Evolutionary conservation across 2,797 vertebrate genomes (phyloP).

Genomic region (Vespertilio murinus): DNA sequence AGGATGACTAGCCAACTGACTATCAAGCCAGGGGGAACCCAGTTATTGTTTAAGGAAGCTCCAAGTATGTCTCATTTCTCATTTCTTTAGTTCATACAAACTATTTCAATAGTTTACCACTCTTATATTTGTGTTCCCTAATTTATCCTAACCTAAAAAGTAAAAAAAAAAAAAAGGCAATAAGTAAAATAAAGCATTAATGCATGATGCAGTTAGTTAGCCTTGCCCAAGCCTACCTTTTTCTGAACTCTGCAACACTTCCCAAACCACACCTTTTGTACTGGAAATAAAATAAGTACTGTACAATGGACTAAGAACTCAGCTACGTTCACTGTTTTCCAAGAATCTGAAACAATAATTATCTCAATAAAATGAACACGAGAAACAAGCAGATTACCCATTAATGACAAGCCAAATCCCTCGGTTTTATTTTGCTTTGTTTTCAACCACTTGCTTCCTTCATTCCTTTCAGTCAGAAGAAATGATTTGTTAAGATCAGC

Average conservation of each 20-base stretch:
- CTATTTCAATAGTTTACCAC: not conserved
- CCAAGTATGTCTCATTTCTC: not conserved
- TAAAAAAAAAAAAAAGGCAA: not conserved
- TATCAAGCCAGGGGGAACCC: not conserved
- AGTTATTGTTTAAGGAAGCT: not conserved
- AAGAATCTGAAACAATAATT: conserved; percentile 22
- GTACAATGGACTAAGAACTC: conserved; percentile 9
- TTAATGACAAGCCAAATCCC: not conserved
- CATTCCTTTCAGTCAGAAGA: conserved; percentile 7
- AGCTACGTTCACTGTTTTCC: not conserved
- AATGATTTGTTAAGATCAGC: not conserved
- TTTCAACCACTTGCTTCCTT: not conserved
- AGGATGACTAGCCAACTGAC: not conserved
- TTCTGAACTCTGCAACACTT: not conserved
- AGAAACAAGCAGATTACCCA: not conserved
- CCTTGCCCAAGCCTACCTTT: not conserved
- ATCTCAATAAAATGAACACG: conserved; percentile 1
- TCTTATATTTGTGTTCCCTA: not conserved
- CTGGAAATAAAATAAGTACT: conserved; percentile 19
- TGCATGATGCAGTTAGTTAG: not conserved
- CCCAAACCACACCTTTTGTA: not conserved
- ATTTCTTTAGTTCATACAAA: not conserved
- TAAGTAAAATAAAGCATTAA: not conserved
- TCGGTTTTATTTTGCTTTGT: conserved; percentile 29
- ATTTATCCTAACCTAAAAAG: not conserved